Evolutionary conservation across 2,113 vertebrate species (phyloP), one percentile per base, ranked within the genome.

Genomic region (Phocoena phocoena): DNA sequence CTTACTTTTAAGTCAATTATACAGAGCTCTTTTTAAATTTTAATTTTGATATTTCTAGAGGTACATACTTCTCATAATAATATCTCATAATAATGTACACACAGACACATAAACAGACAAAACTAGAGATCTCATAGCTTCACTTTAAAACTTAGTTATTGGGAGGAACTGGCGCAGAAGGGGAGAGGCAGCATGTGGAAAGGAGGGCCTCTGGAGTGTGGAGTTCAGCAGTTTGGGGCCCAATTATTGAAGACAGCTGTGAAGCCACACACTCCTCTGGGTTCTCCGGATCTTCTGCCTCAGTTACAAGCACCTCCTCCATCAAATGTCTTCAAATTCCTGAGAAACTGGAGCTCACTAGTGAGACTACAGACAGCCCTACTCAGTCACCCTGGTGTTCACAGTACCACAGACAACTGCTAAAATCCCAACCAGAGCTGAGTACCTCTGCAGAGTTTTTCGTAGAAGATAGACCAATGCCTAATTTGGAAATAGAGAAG

Each of bases 181-280:
- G 53, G 53, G 53, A 53, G 53, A 53, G 53, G 53, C 53, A 18
- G 53, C 53, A 18, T 53, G 53, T 53, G 53, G 53, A 53, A 53
- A 53, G 53, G 53, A 53, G 53, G 53, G 53, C 53, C 53, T 53
- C 53, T 53, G 53, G 15, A 53, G 53, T 18, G 53, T 53, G 53
- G 53, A 53, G 15, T 18, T 53, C 15, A 5, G 53, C 53, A 17
- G 53, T 53, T 18, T 18, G 53, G 53, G 99, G 99, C 95, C 99
- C 99, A 0, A 99, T 99, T 97, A 98, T 99, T 97, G 99, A 99
- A 98, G 97, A 98, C 8, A 99, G 99, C 71, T 87, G 98, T 65
- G 99, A 99, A 98, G 98, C 98, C 73, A 98, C 98, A 41, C 98
- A 94, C 33, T 97, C 98, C 55, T 99, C 99, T 14, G 98, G 98